Base-by-base conservation (phyloP, 2,797 vertebrate species). In the Taenioides sp. region DNA sequence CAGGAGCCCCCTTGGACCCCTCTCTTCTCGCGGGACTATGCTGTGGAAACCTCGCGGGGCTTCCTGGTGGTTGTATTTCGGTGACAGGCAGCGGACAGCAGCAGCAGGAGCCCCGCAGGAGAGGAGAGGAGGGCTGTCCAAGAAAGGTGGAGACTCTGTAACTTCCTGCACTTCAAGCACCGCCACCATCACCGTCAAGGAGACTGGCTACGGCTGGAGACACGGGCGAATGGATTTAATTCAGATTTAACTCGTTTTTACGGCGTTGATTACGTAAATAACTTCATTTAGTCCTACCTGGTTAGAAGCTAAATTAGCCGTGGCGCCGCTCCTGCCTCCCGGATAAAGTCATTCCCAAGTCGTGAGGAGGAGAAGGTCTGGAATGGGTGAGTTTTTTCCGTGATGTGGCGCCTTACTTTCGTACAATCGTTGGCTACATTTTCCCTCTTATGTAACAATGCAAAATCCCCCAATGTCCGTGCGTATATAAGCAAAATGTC, bases 141-240 rank as follows among this genome's bases (percentile, higher is more conserved):
- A 92, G 92, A 88, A 93, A 94, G 93, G 92, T 92, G 93, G 94
- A 90, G 92, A 93, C 92, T 93, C 90, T 88, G 75, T 6, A 93
- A 94, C 92, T 94, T 94, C 92, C 92, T 93, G 92, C 89, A 87
- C 79, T 79, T 75, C 83, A 80, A 82, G 76, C 77, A 37, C 58
- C 55, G 25, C 55, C 55, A 28, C 58, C 79, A 55, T 14, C 78
- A 55, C 71, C 69, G 16, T 77, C 70, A 77, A 67, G 80, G 69
- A 67, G 64, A 71, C 81, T 77, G 81, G 69, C 74, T 82, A 70
- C 69, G 59, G 62, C 71, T 69, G 66, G 70, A 58, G 50, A 64
- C 61, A 31, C 66, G 74, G 82, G 63, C 92, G 83, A 74, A 93
- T 93, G 93, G 92, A 88, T 89, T 75, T 31, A 85, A 57, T 73